Base-by-base conservation (phyloP, 2,888 invertebrate genomes). In the Amphimallon solstitiale region DNA sequence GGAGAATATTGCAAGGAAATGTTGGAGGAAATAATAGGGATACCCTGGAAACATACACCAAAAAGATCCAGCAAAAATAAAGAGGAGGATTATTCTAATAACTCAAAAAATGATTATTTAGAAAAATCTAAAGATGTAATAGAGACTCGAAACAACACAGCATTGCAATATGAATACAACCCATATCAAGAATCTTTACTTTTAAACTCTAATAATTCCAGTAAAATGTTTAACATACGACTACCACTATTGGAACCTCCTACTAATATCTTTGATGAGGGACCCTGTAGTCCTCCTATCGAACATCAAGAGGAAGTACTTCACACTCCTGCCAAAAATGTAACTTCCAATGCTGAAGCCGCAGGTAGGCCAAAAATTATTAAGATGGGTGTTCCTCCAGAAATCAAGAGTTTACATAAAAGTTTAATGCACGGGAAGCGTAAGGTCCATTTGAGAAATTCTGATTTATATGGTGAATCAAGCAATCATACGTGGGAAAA, bases 341-440 rank as follows among this genome's bases (percentile, higher is more conserved):
- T 6, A 17, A 21, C 43, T n/a, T n/a, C n/a, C 15, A 40, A 17
- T 0, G 19, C 40, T 45, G 38, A 21, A 15, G 10, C 12, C 12
- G 4, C 1, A 15, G 15, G 15, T 5, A 59, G 29, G 29, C 56
- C 56, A 14, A 23, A 10, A 29, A 12, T 59, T 6, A 34, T 45
- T 17, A 23, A 23, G 1, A 45, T 45, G 40, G 14, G 43, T 3
- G 29, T 29, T 10, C 43, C 56, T 1, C 23, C 46, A 15, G 63
- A 63, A 19, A 14, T 62, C 15, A 69, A 67, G 35, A 56, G 56
- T 17, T 37, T 69, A 29, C 69, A 65, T 21, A 65, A 51, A 14
- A 65, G 59, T 29, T 29, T 65, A 10, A 46, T 56, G 35, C 52
- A 29, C 7, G 35, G 38, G 10, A 59, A 34, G 43, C 40, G 63